phyloP scores from a whole-genome alignment of 2,888 invertebrate species.

The Eupithecia centaureata region DNA sequence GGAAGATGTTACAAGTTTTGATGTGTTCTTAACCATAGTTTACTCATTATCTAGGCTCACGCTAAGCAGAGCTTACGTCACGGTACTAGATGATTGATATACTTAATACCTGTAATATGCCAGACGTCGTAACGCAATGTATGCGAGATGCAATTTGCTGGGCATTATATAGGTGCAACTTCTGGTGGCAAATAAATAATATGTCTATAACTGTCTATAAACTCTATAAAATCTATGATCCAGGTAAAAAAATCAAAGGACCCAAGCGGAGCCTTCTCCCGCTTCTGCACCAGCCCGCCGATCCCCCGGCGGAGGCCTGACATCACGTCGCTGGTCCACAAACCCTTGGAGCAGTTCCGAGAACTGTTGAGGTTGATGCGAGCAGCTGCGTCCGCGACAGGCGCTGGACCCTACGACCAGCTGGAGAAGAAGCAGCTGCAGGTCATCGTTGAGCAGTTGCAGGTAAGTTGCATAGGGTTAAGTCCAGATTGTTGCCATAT shows the following conservation, averaged over 20 bases:
- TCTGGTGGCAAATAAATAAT: no score
- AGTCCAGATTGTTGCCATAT: no score
- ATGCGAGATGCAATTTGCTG: no score
- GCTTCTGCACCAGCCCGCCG: constrained; percentile 91
- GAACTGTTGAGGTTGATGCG: constrained; percentile 77
- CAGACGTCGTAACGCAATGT: no score
- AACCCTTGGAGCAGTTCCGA: constrained; percentile 90
- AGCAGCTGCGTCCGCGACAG: constrained; percentile 68
- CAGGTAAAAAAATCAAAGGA: constrained; percentile 88
- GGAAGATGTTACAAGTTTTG: no score
- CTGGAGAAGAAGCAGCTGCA: constrained; percentile 78
- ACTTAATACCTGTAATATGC: no score
- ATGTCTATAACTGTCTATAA: background rate
- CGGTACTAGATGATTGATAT: no score
- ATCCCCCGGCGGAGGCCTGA: constrained; percentile 93
- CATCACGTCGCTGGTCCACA: constrained; percentile 92
- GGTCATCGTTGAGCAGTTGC: constrained; percentile 77
- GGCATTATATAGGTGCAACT: no score
- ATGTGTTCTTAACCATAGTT: no score
- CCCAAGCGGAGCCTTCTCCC: constrained; percentile 90
- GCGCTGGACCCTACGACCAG: constrained; percentile 75
- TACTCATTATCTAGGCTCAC: no score
- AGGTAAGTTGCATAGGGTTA: constrained; percentile 63
- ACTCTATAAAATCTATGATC: background rate
- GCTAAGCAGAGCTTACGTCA: no score